Percentiles rank a stretch among this genome's conserved stretches.
Conservation (phyloP, 1,140 invertebrate genomes). For the Rhagoletis zephyria region DNA sequence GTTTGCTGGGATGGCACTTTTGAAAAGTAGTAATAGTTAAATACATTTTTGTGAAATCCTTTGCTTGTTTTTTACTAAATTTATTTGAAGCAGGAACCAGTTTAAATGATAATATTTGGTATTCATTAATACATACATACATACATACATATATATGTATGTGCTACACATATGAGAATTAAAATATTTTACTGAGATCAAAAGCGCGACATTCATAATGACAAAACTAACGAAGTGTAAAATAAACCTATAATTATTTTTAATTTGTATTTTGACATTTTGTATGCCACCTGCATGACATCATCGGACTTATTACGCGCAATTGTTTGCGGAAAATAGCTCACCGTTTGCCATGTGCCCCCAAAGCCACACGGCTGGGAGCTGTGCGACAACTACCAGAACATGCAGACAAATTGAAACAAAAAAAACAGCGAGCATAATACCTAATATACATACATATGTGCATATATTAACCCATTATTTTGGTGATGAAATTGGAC, state of each 20-base stretch:
- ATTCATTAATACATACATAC: neutral
- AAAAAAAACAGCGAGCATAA: neutral
- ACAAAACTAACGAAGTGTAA: slow-evolving; percentile 4
- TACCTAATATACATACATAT: neutral
- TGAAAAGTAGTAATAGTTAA: no score
- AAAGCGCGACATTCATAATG: neutral
- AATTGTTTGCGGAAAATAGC: neutral
- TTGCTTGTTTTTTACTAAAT: no score
- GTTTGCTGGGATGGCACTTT: no score
- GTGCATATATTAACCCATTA: neutral
- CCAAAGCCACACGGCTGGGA: neutral
- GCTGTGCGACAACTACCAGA: neutral
- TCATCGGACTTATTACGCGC: neutral
- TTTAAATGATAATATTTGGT: neutral
- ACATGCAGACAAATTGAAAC: neutral
- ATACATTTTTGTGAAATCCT: no score
- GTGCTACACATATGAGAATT: neutral
- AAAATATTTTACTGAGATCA: neutral
- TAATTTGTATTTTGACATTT: slow-evolving; percentile 43
- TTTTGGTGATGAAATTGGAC: slow-evolving; percentile 49
- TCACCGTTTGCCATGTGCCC: slow-evolving; percentile 22
- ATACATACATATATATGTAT: neutral
- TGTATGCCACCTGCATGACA: slow-evolving; percentile 35
- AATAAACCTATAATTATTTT: slow-evolving; percentile 47
- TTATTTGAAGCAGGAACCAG: no score